phyloP scores from a whole-genome alignment of 2,797 vertebrate species.

The Falco biarmicus region DNA sequence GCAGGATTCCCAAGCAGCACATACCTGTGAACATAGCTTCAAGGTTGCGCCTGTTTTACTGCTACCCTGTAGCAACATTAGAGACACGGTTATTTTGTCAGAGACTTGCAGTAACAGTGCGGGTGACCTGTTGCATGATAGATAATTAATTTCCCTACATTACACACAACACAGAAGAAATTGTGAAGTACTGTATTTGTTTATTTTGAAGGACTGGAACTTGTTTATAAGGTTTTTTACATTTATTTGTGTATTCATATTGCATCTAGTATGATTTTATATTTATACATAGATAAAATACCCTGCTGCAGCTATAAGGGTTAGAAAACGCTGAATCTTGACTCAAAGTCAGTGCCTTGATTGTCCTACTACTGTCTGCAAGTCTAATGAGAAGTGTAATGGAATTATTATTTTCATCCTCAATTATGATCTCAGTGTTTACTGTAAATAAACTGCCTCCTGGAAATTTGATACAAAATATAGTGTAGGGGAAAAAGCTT shows the following conservation, averaged over 20 bases:
- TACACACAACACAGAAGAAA: background rate
- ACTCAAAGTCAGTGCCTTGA: background rate
- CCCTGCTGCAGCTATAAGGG: background rate
- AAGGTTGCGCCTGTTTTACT: background rate
- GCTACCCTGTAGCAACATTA: background rate
- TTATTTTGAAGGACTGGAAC: background rate
- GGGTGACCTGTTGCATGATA: background rate
- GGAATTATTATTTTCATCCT: background rate
- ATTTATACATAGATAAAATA: background rate
- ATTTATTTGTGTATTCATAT: background rate
- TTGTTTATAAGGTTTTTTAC: background rate
- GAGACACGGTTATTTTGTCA: fast-evolving
- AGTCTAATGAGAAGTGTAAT: background rate
- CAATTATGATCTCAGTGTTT: background rate
- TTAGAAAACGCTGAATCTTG: background rate
- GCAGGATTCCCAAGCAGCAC: background rate
- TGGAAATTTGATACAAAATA: background rate
- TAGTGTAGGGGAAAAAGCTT: fast-evolving
- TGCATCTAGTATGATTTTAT: background rate
- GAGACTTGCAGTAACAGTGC: background rate
- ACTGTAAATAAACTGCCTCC: background rate
- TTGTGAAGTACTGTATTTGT: background rate
- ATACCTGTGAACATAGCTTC: background rate
- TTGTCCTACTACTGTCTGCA: background rate
- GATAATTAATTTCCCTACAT: background rate